Evolutionary conservation across 92 coral and sea anemone species (phyloP).

Genomic region (Paragorgia papillata): DNA sequence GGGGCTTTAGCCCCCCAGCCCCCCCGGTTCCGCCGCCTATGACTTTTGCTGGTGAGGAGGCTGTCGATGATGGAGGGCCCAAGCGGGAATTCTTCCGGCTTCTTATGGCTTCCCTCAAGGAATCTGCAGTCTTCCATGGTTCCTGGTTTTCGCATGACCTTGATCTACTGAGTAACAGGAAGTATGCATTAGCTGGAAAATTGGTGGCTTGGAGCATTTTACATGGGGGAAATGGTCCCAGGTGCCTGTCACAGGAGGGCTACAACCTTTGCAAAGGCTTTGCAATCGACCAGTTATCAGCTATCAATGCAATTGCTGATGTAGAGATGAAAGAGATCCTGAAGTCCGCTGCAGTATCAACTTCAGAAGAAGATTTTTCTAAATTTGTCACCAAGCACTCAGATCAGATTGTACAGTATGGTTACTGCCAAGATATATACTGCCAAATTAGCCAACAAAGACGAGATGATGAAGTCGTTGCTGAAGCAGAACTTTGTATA

Average conservation of each 20-base stretch:
- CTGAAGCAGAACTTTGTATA: conserved; percentile 24
- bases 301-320: conserved; percentile 52
- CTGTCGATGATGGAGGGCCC: no score
- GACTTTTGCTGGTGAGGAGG: no score
- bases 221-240: conserved; percentile 52
- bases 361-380: conserved; percentile 15
- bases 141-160: no score
- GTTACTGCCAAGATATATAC: conserved; percentile 24
- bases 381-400: conserved; percentile 18
- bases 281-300: conserved; percentile 4
- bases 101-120: conserved; percentile 48
- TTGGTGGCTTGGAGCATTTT: conserved; percentile 62
- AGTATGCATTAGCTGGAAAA: conserved; percentile 56
- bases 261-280: conserved; percentile 32
- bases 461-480: conserved; percentile 17
- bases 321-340: conserved; percentile 47
- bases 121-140: conserved; percentile 47
- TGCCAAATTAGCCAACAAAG: conserved; percentile 19
- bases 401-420: conserved; percentile 18
- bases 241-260: conserved; percentile 49
- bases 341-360: neutral
- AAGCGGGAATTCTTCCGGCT: no score
- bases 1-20: no score
- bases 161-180: conserved; percentile 26
- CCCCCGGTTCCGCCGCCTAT: no score